Conservation (phyloP, 2,113 vertebrate species). For the Dasypus novemcinctus region DNA sequence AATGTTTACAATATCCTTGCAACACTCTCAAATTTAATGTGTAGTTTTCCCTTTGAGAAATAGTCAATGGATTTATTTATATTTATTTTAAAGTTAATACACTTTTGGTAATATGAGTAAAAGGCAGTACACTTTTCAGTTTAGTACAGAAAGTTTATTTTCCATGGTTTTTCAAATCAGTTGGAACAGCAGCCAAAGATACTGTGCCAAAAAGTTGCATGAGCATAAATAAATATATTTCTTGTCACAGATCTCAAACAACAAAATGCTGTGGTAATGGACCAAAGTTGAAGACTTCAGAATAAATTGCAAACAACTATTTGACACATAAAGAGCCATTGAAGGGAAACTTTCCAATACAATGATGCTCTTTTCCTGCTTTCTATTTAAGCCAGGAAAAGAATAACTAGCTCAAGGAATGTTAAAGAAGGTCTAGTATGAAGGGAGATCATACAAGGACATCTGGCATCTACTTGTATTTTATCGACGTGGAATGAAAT, state of each 20-base stretch:
- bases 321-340: not conserved
- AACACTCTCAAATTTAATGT: not conserved
- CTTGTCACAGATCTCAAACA: conserved; percentile 44
- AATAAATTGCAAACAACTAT: conserved; percentile 39
- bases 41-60: not conserved
- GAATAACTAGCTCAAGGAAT: conserved; percentile 10
- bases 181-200: not conserved
- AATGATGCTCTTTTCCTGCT: conserved; percentile 17
- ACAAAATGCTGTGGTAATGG: conserved; percentile 45
- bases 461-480: not conserved
- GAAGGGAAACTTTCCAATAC: not conserved
- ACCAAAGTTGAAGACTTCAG: conserved; percentile 40
- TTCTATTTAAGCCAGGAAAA: conserved; percentile 42
- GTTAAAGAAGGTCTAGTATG: conserved; percentile 48
- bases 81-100: conserved; percentile 49
- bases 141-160: conserved; percentile 42
- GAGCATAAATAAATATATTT: conserved; percentile 40
- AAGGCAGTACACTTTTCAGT: conserved; percentile 42
- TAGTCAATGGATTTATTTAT: not conserved
- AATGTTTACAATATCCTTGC: not conserved
- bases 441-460: conserved; percentile 13
- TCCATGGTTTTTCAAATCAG: conserved; percentile 56
- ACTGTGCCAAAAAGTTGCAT: conserved; percentile 16
- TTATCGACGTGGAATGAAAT: not conserved
- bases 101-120: conserved; percentile 45